phyloP scores from a whole-genome alignment of 2,888 invertebrate species.

The Stegana nigrithorax region DNA sequence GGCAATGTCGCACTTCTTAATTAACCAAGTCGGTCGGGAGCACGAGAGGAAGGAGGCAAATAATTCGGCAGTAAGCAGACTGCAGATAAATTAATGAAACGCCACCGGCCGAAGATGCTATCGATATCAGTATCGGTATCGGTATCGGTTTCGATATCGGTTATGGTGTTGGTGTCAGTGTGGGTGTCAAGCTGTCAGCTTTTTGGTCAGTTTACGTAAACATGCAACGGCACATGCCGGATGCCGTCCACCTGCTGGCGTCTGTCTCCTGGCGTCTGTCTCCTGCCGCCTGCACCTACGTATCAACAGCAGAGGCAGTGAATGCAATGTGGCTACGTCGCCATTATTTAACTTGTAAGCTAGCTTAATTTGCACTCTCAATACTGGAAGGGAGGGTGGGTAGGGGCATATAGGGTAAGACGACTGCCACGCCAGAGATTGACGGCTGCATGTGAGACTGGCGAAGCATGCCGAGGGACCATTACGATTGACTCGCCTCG shows the following conservation, averaged over 20 bases:
- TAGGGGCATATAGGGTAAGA: too few relatives aligned
- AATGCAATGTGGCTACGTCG: background rate
- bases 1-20: slow-evolving; percentile 11
- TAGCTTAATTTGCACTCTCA: slow-evolving; percentile 13
- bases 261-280: background rate
- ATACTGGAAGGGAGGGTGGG: too few relatives aligned
- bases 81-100: slow-evolving; percentile 5
- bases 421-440: too few relatives aligned
- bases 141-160: slow-evolving; percentile 8
- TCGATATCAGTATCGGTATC: background rate
- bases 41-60: background rate
- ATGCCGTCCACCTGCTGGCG: background rate
- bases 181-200: slow-evolving; percentile 12
- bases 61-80: background rate
- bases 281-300: background rate
- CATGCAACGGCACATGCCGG: too few relatives aligned
- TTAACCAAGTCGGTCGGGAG: slow-evolving; percentile 1
- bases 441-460: too few relatives aligned
- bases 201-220: background rate
- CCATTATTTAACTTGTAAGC: slow-evolving; percentile 2
- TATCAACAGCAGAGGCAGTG: too few relatives aligned
- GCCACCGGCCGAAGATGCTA: background rate
- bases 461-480: too few relatives aligned
- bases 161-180: background rate
- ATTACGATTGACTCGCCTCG: too few relatives aligned